Conservation (phyloP, 2,113 vertebrate species). For the Thalassarche chlororhynchos region DNA sequence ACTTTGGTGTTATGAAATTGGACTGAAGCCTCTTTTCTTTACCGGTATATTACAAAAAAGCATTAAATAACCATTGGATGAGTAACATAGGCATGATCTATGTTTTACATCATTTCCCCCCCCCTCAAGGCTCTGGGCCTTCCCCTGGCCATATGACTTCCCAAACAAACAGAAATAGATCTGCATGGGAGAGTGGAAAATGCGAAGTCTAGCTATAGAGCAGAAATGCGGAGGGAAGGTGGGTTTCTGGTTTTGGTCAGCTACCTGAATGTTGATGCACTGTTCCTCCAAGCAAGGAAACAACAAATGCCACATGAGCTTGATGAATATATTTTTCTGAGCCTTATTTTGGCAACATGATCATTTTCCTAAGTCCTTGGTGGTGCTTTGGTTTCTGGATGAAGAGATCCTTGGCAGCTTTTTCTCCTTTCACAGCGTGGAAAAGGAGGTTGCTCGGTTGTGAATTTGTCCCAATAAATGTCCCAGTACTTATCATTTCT, state of each 20-base stretch:
- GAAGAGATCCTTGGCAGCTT: neutral
- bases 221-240: neutral
- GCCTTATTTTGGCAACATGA: neutral
- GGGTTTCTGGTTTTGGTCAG: neutral
- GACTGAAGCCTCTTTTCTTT: neutral
- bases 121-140: neutral
- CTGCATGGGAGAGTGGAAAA: neutral
- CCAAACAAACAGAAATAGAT: neutral
- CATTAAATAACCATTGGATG: neutral
- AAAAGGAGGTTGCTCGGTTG: neutral
- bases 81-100: neutral
- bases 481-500: neutral
- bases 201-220: fast-evolving
- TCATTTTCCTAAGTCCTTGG: neutral
- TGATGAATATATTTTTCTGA: neutral
- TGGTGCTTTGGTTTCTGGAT: neutral
- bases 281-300: neutral
- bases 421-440: neutral
- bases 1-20: neutral
- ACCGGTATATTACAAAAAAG: neutral
- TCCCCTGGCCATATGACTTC: neutral
- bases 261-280: neutral
- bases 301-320: neutral
- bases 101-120: neutral
- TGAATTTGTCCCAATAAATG: neutral